Evolutionary conservation across 2,888 invertebrate species (phyloP).

Genomic region (Mactromeris polynyma): DNA sequence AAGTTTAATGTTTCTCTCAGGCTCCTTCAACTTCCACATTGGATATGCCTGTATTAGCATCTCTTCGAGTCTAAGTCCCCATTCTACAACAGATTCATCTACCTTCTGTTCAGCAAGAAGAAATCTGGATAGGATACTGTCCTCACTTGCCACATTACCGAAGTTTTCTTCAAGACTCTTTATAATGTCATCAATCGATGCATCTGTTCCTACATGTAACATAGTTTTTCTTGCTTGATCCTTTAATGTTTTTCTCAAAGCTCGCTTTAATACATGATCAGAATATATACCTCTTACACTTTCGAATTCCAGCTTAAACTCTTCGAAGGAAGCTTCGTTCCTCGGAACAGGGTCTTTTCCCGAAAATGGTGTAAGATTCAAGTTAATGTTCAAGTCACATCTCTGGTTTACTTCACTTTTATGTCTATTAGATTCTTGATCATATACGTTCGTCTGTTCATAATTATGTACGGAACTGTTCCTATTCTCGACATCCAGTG

Average conservation of each 20-base stretch:
- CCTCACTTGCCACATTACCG: slow-evolving; percentile 23
- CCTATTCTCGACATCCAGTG: no score
- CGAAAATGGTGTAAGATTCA: slow-evolving; percentile 10
- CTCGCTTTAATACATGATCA: not conserved
- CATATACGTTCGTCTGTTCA: no score
- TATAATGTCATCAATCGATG: slow-evolving; percentile 10
- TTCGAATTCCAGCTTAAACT: slow-evolving; percentile 30
- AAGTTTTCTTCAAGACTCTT: slow-evolving; percentile 17
- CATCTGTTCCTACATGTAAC: not conserved
- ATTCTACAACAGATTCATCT: slow-evolving; percentile 23
- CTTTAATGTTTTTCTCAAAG: not conserved
- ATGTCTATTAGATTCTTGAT: no score
- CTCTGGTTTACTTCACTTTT: no score
- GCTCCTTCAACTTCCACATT: not conserved
- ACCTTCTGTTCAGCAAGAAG: not conserved
- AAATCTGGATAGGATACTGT: not conserved
- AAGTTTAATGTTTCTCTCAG: not conserved
- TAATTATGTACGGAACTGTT: no score
- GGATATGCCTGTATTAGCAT: not conserved
- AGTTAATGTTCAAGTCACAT: not conserved
- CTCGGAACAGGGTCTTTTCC: slow-evolving; percentile 19
- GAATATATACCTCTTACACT: slow-evolving; percentile 11
- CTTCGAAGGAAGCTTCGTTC: slow-evolving; percentile 27
- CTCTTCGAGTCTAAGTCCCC: slow-evolving; percentile 23
- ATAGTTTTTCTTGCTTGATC: slow-evolving; percentile 23